Evolutionary conservation across 2,888 invertebrate species (phyloP), one percentile per base, ranked within the genome.

Genomic region (Harpalus rubripes): DNA sequence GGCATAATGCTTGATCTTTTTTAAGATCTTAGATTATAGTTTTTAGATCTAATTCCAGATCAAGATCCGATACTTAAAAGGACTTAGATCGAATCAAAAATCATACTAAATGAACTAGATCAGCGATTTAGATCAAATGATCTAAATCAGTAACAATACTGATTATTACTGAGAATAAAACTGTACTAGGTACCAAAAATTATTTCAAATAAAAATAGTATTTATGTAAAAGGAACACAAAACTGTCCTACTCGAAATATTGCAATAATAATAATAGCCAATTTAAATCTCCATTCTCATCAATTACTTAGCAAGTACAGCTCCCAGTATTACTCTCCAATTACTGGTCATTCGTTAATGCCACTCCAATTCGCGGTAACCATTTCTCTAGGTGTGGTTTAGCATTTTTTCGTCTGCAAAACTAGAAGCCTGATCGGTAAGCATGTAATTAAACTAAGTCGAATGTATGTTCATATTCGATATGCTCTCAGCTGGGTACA

Each of bases 311-410:
- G 32, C 12, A 52, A 12, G 2, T 52, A 52, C 44, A 52, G 1
- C 44, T 8, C 1, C 44, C 44, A 52, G 7, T 52, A 52, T 52
- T 52, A 10, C 44, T 52, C 44, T 8, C 44, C 12, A 52, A 52
- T 52, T 52, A 52, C 44, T 12, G 44, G 44, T 10, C 12, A 52
- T 52, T 52, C 0, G 44, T 52, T 52, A 52, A 52, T 52, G 44
- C 10, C 44, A 52, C 10, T 12, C 10, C 44, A 52, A 52, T 52
- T 12, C 44, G 8, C 2, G 10, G 26, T n/a, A 26, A 12, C 26
- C 26, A 63, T 63, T 63, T n/a, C 26, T 63, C 22, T 26, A 68
- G 68, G 68, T 68, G 68, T 68, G 68, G 68, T 7, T 68, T 68
- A 39, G 32, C 26, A 63, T 63, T 68, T 68, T 68, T 68, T 5